Evolutionary conservation across 2,797 vertebrate species (phyloP), one percentile per base, ranked within the genome.

Genomic region (Galago senegalensis): DNA sequence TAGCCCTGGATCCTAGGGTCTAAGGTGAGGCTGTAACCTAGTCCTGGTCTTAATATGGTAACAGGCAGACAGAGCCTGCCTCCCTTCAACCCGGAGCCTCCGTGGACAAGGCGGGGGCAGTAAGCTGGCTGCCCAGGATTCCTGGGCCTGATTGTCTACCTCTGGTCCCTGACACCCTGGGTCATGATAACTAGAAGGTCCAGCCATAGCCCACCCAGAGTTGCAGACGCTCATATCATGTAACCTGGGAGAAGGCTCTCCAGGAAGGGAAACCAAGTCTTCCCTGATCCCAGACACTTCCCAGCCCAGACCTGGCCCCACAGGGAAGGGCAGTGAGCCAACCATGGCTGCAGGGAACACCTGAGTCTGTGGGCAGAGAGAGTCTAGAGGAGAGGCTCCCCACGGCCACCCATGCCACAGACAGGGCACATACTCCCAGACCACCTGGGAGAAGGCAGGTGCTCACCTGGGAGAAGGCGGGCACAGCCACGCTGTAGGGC

Each of bases 401-500:
- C 0, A 29, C 17, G 46, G 56, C 46, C 37, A 7, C 13, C 10
- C 46, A 21, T 12, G 13, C 1, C 4, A 2, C 0, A 34, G 49
- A 82, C 8, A 5, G 0, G 2, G 0, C 3, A 1, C 0, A 21
- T 0, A 31, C 58, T 1, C 60, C 25, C 1, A 25, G 34, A 23
- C 34, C 73, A 27, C 99, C 99, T 99, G 99, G 97, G 99, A 98
- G 98, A 99, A 99, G 96, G 99, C 99, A 0, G 99, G 99, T 1
- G 0, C 96, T 97, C 98, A 99, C 99, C 99, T 99, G 99, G 97
- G 99, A 98, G 98, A 99, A 99, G 96, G 99, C 99, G 0, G 99
- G 99, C 95, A 98, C 98, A 0, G 99, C 99, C 98, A 99, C 98
- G 0, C 99, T 99, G 99, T 99, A 99, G 17, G 99, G 99, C 87